A percentile compares a stretch with the other conserved stretches of the same genome.
phyloP scores from a whole-genome alignment of 2,113 vertebrate genomes.

The Microtus ochrogaster region DNA sequence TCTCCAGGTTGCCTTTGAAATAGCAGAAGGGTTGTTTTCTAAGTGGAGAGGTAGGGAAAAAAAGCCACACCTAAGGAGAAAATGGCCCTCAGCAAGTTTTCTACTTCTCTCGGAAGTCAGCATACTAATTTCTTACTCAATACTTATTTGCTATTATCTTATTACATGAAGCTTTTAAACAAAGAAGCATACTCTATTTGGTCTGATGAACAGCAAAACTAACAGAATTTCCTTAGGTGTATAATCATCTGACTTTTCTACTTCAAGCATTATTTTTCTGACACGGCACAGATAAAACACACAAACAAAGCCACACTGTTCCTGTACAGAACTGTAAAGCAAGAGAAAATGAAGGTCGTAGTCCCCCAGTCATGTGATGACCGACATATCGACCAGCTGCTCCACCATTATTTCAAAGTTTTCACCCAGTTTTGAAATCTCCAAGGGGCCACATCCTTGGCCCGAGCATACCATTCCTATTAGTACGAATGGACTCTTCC shows the following conservation, averaged over 20 bases:
- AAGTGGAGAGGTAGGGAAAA: not conserved
- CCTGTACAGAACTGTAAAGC: conserved; percentile 30
- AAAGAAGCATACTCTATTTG: not conserved
- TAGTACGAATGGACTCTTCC: not conserved
- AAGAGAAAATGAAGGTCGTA: not conserved
- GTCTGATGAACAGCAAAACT: conserved; percentile 46
- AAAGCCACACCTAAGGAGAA: not conserved
- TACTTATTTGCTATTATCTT: conserved; percentile 10
- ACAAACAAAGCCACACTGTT: not conserved
- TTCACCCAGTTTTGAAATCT: conserved; percentile 73
- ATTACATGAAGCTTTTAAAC: not conserved
- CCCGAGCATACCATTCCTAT: conserved; percentile 44
- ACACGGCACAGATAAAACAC: not conserved
- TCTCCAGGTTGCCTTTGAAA: not conserved
- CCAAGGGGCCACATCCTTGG: conserved; percentile 43
- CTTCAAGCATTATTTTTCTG: conserved; percentile 17
- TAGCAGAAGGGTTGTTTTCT: not conserved
- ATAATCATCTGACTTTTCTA: not conserved
- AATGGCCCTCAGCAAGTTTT: not conserved
- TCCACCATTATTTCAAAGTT: conserved; percentile 68
- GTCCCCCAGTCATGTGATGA: conserved; percentile 63
- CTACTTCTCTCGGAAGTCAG: not conserved
- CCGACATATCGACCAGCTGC: not conserved
- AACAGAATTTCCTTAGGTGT: not conserved
- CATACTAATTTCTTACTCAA: not conserved